Evolutionary conservation across 1,140 invertebrate species (phyloP).

Genomic region (Melanaphis sacchari): DNA sequence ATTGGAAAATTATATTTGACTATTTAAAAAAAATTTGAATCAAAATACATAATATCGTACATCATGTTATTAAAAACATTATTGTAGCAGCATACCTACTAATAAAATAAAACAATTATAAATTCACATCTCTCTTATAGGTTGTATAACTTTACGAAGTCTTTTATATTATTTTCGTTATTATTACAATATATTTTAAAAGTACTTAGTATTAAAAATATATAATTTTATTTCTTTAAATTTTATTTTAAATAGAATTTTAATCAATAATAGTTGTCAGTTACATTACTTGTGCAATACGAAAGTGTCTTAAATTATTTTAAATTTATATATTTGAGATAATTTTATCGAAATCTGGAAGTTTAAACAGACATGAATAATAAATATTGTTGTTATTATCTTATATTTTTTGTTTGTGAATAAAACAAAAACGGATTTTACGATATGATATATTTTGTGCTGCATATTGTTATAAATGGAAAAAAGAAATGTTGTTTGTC

Average conservation of each 20-base stretch:
- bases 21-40: neutral
- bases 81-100: neutral
- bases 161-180: neutral
- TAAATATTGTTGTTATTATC: slow-evolving; percentile 23
- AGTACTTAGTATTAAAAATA: neutral
- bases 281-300: neutral
- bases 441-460: slow-evolving; percentile 20
- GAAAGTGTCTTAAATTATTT: neutral
- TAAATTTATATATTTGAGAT: neutral
- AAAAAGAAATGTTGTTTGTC: slow-evolving; percentile 32
- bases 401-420: slow-evolving; percentile 8
- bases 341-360: slow-evolving; percentile 1
- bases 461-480: slow-evolving; percentile 11
- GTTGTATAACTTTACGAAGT: neutral
- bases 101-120: neutral
- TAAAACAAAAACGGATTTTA: slow-evolving; percentile 34
- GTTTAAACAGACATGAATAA: neutral
- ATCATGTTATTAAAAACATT: neutral
- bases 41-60: neutral
- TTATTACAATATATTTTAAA: neutral
- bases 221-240: neutral
- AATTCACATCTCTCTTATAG: neutral
- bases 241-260: neutral
- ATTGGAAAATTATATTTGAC: neutral
- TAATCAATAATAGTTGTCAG: neutral